Percentiles rank a stretch among this genome's conserved stretches.
These are phyloP conservation scores for Plodia interpunctella DNA, from an alignment of 1,140 invertebrate species.

Conservation along the genomic window DNA sequence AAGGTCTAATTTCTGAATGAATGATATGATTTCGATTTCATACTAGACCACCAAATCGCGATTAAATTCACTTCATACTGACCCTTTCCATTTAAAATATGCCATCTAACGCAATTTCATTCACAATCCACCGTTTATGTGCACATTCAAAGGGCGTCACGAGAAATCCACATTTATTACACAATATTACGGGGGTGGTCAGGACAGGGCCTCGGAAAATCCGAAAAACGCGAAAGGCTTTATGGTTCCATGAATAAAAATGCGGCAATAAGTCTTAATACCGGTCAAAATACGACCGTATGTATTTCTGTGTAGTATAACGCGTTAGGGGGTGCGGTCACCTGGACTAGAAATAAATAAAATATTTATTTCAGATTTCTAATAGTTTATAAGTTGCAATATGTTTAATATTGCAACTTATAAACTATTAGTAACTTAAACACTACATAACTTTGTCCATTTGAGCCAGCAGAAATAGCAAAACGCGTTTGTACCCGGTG, in stretches of 20 bases:
- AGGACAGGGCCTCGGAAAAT: constrained; percentile 27
- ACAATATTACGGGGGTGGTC: constrained; percentile 5
- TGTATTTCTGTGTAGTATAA: constrained; percentile 34
- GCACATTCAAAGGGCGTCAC: background rate
- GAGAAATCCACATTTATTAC: constrained; percentile 9
- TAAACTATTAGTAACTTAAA: no score
- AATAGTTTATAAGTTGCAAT: no score
- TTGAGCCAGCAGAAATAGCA: no score
- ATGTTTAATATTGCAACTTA: no score
- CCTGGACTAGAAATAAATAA: no score
- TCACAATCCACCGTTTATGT: background rate
- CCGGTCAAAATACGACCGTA: constrained; percentile 52
- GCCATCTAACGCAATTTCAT: background rate
- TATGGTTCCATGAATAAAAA: constrained; percentile 68
- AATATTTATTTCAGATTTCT: no score
- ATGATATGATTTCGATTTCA: no score
- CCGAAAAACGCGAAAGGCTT: constrained; percentile 28
- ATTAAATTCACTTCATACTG: no score
- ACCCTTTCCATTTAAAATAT: background rate
- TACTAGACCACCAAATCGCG: no score
- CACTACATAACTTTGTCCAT: no score
- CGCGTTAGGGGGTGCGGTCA: background rate
- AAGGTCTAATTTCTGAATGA: no score
- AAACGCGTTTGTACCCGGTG: no score
- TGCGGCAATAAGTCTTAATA: constrained; percentile 66